A percentile compares a stretch with the other conserved stretches of the same genome.
These are phyloP conservation scores for Podilymbus podiceps DNA, from an alignment of 2,113 vertebrate genomes.

Conservation along the genomic window DNA sequence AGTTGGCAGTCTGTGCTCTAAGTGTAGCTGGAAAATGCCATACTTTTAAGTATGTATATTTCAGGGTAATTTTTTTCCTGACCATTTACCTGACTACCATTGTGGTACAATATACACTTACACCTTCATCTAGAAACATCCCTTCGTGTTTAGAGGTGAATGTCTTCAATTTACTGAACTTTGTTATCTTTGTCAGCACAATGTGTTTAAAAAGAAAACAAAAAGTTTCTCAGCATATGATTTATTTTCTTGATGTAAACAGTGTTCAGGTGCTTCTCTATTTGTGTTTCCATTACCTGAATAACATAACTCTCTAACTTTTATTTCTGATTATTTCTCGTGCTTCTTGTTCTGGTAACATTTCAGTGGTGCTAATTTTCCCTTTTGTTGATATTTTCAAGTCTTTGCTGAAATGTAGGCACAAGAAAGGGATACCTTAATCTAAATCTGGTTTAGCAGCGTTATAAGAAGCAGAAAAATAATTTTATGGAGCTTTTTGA, in stretches of 20 bases:
- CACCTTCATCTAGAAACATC: background rate
- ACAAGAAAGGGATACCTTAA: background rate
- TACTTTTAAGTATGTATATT: background rate
- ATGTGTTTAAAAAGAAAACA: background rate
- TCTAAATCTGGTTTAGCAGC: background rate
- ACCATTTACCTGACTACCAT: background rate
- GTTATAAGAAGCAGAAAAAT: background rate
- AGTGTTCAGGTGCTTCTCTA: background rate
- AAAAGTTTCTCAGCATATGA: background rate
- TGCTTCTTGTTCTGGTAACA: background rate
- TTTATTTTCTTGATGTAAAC: background rate
- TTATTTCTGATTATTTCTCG: background rate
- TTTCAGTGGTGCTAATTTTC: background rate
- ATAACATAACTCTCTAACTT: background rate
- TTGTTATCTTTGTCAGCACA: background rate
- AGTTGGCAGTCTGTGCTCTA: background rate
- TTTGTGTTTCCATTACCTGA: background rate
- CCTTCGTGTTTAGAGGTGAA: background rate
- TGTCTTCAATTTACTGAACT: background rate
- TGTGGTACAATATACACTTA: background rate
- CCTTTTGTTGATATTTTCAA: background rate
- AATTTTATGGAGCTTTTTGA: background rate
- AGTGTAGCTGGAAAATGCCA: background rate
- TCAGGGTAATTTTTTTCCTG: background rate
- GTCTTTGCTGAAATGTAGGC: background rate